A percentile compares a stretch with the other conserved stretches of the same genome.
These are phyloP conservation scores for Nipponia nippon DNA, from an alignment of 2,113 vertebrate species.

Conservation along the genomic window DNA sequence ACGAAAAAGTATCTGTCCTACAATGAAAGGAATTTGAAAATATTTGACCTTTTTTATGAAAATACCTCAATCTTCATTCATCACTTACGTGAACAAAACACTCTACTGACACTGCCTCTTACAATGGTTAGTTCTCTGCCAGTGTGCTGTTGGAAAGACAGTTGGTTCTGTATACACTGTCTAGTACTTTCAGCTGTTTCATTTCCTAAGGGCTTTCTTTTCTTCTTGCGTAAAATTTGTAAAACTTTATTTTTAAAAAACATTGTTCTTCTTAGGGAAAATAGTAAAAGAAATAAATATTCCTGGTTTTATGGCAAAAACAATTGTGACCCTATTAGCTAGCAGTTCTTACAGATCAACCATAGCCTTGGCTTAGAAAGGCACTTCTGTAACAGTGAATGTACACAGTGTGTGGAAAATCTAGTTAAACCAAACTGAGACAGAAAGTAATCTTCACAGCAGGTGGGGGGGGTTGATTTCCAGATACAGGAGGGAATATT, in stretches of 20 bases:
- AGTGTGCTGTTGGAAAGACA: neutral
- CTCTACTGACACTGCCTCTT: neutral
- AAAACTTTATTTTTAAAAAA: neutral
- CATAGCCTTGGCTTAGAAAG: neutral
- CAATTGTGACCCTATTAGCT: neutral
- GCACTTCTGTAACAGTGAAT: neutral
- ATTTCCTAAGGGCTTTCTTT: neutral
- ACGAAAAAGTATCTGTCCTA: neutral
- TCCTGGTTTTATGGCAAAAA: neutral
- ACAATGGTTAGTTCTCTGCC: neutral
- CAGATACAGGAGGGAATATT: neutral
- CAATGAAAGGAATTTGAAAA: neutral
- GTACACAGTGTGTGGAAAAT: neutral
- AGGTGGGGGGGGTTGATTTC: neutral
- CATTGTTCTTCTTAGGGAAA: neutral
- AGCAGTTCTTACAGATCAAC: neutral
- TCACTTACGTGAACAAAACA: neutral
- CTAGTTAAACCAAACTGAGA: neutral
- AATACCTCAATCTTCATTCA: neutral
- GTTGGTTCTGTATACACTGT: neutral
- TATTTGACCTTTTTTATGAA: neutral
- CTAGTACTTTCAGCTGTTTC: neutral
- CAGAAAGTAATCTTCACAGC: neutral
- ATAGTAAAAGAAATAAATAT: neutral
- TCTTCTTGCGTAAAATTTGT: neutral